phyloP scores from a whole-genome alignment of 2,888 invertebrate species.

The Plagodis dolabraria region DNA sequence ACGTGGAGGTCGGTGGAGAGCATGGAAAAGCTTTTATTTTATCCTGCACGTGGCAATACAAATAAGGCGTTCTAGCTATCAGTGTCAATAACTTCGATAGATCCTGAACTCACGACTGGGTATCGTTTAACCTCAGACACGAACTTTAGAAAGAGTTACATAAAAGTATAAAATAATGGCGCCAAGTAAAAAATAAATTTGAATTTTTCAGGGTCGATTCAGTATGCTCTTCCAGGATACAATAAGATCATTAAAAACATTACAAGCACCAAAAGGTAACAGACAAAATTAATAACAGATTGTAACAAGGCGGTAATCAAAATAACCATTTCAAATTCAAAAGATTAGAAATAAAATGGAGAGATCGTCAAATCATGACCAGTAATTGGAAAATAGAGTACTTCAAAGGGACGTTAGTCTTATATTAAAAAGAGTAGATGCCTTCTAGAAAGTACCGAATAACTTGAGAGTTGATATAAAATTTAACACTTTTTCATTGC shows the following conservation, averaged over 20 bases:
- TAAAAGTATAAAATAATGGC: background rate
- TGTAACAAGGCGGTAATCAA: background rate
- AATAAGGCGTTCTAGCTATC: slow-evolving; percentile 18
- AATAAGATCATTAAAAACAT: no score
- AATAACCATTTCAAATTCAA: slow-evolving; percentile 5
- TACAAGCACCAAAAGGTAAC: background rate
- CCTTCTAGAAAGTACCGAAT: no score
- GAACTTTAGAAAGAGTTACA: slow-evolving; percentile 4
- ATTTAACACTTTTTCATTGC: slow-evolving; percentile 2
- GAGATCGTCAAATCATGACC: slow-evolving; percentile 32
- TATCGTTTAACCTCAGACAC: slow-evolving; percentile 4
- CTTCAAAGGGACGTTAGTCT: slow-evolving; percentile 22
- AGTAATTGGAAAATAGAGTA: slow-evolving; percentile 33
- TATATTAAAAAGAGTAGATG: no score
- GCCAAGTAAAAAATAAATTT: no score
- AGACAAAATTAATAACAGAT: background rate
- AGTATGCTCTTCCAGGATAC: no score
- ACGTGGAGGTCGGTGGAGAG: slow-evolving; percentile 58
- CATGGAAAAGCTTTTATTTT: slow-evolving; percentile 36
- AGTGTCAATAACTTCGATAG: slow-evolving; percentile 14
- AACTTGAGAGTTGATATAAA: slow-evolving; percentile 1
- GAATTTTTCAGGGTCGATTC: no score
- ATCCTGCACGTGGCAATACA: slow-evolving; percentile 31
- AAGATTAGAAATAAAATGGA: slow-evolving; percentile 8
- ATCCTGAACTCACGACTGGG: slow-evolving; percentile 15